phyloP scores from a whole-genome alignment of 2,113 vertebrate species.

The Microcebus murinus region DNA sequence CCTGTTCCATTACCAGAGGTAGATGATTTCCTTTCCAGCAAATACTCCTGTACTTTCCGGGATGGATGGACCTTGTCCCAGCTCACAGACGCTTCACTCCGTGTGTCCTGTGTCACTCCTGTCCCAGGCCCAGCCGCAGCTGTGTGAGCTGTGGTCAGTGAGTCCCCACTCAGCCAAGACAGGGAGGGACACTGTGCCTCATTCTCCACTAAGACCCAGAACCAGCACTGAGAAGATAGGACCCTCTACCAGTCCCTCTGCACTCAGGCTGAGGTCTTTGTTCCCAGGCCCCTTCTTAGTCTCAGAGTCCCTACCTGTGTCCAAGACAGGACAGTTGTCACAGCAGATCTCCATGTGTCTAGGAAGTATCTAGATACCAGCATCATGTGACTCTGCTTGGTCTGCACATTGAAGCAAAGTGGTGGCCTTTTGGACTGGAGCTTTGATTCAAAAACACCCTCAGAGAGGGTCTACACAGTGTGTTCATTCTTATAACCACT shows the following conservation, averaged over 20 bases:
- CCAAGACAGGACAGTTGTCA: not conserved
- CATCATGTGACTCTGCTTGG: not conserved
- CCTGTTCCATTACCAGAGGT: constrained; percentile 11
- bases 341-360: not conserved
- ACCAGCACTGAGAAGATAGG: not conserved
- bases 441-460: not conserved
- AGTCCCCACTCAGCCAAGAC: not conserved
- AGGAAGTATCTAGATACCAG: not conserved
- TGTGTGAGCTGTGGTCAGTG: not conserved
- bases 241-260: not conserved
- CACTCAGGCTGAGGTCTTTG: not conserved
- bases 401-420: not conserved
- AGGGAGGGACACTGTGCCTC: not conserved
- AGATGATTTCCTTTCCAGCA: constrained; percentile 22
- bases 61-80: not conserved
- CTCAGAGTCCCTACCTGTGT: not conserved
- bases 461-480: not conserved
- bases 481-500: not conserved
- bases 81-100: not conserved
- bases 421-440: not conserved
- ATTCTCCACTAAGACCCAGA: not conserved
- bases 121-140: not conserved
- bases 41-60: not conserved
- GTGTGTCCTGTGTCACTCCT: not conserved
- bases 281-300: not conserved